A percentile compares a stretch with the other conserved stretches of the same genome.
phyloP scores from a whole-genome alignment of 30 jellyfish, hydroid and myxozoan species.

The Catostylus mosaicus region DNA sequence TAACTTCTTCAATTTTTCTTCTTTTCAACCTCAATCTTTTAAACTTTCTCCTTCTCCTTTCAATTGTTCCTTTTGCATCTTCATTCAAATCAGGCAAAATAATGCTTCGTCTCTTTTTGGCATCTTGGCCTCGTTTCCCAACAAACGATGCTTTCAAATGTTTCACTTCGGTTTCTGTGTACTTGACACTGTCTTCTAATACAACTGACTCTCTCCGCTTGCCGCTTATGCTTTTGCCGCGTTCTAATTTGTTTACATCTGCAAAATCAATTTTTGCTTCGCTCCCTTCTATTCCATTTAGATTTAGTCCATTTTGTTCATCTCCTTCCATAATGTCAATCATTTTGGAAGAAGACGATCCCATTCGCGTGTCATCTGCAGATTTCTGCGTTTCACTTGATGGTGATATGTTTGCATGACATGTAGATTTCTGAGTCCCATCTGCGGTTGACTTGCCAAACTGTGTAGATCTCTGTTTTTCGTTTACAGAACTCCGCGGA shows the following conservation, averaged over 20 bases:
- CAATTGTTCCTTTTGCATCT: not conserved
- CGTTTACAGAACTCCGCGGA: not conserved
- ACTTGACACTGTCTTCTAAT: not conserved
- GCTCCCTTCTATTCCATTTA: not conserved
- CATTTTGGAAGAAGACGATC: not conserved
- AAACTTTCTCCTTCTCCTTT: not conserved
- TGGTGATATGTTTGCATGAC: not conserved
- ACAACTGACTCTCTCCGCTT: not conserved
- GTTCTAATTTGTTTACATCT: not conserved
- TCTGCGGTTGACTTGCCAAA: no score
- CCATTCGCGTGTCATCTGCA: not conserved
- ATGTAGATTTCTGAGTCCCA: not conserved
- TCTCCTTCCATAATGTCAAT: not conserved
- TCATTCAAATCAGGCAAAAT: not conserved
- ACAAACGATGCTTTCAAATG: slow-evolving; percentile 1
- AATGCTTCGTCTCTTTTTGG: not conserved
- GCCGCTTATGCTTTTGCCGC: not conserved
- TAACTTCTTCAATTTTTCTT: not conserved
- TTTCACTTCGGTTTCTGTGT: slow-evolving; percentile 2
- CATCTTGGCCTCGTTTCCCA: slow-evolving; percentile 9
- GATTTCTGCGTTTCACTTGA: not conserved
- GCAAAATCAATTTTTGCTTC: not conserved
- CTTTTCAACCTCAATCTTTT: not conserved
- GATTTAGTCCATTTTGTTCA: not conserved
- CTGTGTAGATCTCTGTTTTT: not conserved